phyloP scores from a whole-genome alignment of 30 jellyfish, hydroid and myxozoan genomes.

The Sanderia malayensis region DNA sequence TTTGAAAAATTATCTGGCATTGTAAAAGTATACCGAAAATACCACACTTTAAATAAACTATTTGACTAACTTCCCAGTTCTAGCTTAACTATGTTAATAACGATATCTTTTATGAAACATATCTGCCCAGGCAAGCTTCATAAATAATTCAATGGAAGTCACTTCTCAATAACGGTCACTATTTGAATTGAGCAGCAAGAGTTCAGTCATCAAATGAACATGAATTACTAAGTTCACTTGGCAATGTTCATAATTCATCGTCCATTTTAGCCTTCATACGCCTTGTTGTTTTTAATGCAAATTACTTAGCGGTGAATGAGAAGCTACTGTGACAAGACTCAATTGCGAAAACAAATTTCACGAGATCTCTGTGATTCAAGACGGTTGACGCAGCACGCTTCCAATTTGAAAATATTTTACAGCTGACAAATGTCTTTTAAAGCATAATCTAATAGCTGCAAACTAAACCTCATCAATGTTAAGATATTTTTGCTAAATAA shows the following conservation, averaged over 20 bases:
- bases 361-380: neutral
- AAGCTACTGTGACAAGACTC: neutral
- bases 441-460: neutral
- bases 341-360: neutral
- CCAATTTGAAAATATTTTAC: neutral
- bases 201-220: neutral
- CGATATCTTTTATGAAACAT: no score
- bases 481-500: no score
- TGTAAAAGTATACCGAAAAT: no score
- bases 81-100: no score
- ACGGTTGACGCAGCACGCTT: constrained; percentile 1
- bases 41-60: no score
- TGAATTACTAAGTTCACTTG: no score
- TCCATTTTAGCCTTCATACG: neutral
- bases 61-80: no score
- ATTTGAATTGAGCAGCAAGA: neutral
- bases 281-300: neutral
- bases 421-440: neutral
- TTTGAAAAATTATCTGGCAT: no score
- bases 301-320: neutral
- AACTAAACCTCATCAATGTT: no score
- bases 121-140: constrained; percentile 1
- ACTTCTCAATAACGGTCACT: neutral
- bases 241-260: no score
- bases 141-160: constrained; percentile 3